These are phyloP conservation scores for Collichthys lucidus DNA, from an alignment of 2,113 vertebrate species.

Conservation along the genomic window DNA sequence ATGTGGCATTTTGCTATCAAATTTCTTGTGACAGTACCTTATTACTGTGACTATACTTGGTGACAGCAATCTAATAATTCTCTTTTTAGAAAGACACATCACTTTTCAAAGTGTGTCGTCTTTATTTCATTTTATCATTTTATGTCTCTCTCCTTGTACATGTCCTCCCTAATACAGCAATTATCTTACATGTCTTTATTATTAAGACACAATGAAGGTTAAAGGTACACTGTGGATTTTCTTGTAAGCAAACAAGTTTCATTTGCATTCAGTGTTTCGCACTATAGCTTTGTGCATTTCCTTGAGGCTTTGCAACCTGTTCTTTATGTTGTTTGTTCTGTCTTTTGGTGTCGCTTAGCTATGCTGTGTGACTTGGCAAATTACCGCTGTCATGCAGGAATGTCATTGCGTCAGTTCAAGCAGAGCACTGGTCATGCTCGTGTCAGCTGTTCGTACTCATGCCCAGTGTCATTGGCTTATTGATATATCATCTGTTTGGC, in stretches of 20 bases:
- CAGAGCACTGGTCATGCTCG: neutral
- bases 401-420: neutral
- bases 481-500: neutral
- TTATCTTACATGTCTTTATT: constrained; percentile 1
- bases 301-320: neutral
- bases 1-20: constrained; percentile 56
- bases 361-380: neutral
- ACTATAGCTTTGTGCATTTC: neutral
- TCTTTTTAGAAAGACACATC: constrained; percentile 45
- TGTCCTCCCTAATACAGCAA: constrained; percentile 16
- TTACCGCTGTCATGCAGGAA: neutral
- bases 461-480: neutral
- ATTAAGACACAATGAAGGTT: constrained; percentile 19
- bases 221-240: constrained; percentile 10
- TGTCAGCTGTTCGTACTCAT: neutral
- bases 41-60: constrained; percentile 54
- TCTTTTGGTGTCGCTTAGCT: neutral
- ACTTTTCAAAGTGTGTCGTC: constrained; percentile 45
- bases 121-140: constrained; percentile 40
- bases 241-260: neutral
- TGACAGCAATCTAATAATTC: constrained; percentile 68
- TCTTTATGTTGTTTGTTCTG: neutral
- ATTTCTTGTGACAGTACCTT: constrained; percentile 64
- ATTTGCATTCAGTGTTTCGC: neutral
- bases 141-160: neutral